Conservation (phyloP, 2,888 invertebrate species). For the Drosophila histrio region DNA sequence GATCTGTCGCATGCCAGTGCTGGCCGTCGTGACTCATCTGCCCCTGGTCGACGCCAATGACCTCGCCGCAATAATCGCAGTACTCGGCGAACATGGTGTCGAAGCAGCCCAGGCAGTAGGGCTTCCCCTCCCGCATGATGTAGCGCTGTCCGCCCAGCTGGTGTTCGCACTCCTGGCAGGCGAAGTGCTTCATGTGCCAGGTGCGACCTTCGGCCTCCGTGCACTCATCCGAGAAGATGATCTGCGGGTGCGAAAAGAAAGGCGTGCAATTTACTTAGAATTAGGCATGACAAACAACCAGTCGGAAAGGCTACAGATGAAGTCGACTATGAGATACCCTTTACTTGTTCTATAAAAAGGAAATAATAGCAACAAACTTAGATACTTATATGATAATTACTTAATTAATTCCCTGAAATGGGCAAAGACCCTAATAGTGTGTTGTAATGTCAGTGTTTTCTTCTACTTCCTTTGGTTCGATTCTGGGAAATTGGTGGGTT, state of each 20-base stretch:
- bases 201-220: constrained; percentile 99
- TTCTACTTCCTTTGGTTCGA: too few species aligned
- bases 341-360: too few species aligned
- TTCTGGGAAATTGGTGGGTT: too few species aligned
- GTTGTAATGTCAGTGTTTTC: too few species aligned
- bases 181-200: constrained; percentile 99
- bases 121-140: constrained; percentile 97
- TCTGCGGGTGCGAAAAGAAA: constrained; percentile 86
- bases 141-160: constrained; percentile 98
- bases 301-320: too few species aligned
- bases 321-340: background rate
- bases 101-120: constrained; percentile 97
- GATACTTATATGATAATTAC: too few species aligned
- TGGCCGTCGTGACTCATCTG: constrained; percentile 99
- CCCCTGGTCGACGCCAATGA: constrained; percentile 97
- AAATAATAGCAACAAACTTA: too few species aligned
- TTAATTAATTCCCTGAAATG: too few species aligned
- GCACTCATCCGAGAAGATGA: constrained; percentile 99
- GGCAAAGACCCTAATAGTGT: too few species aligned
- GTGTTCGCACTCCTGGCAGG: constrained; percentile 96
- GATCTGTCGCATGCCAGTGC: constrained; percentile 98
- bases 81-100: constrained; percentile 98
- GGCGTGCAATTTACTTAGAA: background rate
- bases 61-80: constrained; percentile 98
- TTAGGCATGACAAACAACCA: too few species aligned